Conservation (phyloP, 1,140 invertebrate genomes). For the Caerostris darwini region DNA sequence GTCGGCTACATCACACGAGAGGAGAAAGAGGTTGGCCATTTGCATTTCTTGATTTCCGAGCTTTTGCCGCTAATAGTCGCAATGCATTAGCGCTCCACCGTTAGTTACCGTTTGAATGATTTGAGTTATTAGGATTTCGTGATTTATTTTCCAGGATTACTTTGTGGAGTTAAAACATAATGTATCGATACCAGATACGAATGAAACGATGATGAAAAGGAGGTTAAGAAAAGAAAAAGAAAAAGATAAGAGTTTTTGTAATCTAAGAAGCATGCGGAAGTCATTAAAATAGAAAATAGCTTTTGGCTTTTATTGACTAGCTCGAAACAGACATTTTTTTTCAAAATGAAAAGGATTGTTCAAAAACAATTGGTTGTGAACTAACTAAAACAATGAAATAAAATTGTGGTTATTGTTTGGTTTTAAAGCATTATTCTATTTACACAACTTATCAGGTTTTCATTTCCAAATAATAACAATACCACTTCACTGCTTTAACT, state of each 20-base stretch:
- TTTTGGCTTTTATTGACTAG: too few relatives aligned
- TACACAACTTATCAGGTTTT: too few relatives aligned
- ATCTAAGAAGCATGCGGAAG: neutral
- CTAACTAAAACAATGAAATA: too few relatives aligned
- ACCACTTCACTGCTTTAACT: too few relatives aligned
- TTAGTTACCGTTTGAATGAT: neutral
- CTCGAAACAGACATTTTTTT: too few relatives aligned
- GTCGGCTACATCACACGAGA: neutral
- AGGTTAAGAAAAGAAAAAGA: neutral
- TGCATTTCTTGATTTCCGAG: slow-evolving; percentile 4
- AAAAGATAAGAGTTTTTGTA: neutral
- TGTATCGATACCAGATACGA: neutral
- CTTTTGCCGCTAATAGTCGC: neutral
- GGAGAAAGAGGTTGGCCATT: neutral
- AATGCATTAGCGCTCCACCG: slow-evolving; percentile 31
- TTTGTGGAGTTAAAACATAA: neutral
- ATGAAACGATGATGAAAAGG: neutral
- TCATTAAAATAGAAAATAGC: too few relatives aligned
- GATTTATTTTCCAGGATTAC: neutral
- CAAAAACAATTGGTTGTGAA: too few relatives aligned
- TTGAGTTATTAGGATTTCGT: neutral
- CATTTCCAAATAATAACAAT: too few relatives aligned
- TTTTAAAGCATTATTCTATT: too few relatives aligned
- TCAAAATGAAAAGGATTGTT: too few relatives aligned
- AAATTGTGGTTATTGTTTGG: too few relatives aligned